Base-by-base conservation (phyloP, 2,797 vertebrate species). In the Thalassophryne amazonica region DNA sequence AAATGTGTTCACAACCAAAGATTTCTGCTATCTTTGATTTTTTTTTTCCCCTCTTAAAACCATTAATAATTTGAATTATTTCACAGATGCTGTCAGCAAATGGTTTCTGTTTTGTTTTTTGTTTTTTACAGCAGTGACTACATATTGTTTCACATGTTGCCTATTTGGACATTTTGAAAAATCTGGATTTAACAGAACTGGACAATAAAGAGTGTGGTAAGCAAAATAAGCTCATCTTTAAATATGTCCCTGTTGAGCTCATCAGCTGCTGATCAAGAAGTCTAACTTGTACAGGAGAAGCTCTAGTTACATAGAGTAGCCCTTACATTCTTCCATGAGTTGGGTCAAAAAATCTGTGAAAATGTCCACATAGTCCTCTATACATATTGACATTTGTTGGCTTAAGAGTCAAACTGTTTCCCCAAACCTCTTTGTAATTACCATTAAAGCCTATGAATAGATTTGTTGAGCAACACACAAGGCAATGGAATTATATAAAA, bases 81-180 rank as follows among this genome's bases (percentile, higher is more conserved):
- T 56, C 13, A 33, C 27, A 5, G 18, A 30, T 30, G 54, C 56
- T 46, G 11, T 57, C 8, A 30, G 17, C 23, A 41, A 25, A 42
- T 2, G 7, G 46, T 33, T 24, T 33, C 22, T 30, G 46, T 66
- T 35, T 33, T 6, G 6, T 14, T 31, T 63, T 46, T 45, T 21
- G 8, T 46, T 20, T 39, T 45, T n/a, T 14, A 35, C 31, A 38
- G 49, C 27, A 22, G 56, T 24, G 32, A 68, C 68, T 77, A 46
- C 46, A 74, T 71, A 60, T 54, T 42, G 58, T 78, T 81, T 88
- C 82, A 87, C 82, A 56, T 53, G 87, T 83, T 88, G 84, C 86
- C 87, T 85, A 76, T 81, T 75, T 55, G 73, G 74, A 81, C 50
- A 60, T 51, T 37, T 68, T 39, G 42, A 63, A 65, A 61, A 57